Evolutionary conservation across 1,140 invertebrate species (phyloP).

Genomic region (Paraescarpia echinospica): DNA sequence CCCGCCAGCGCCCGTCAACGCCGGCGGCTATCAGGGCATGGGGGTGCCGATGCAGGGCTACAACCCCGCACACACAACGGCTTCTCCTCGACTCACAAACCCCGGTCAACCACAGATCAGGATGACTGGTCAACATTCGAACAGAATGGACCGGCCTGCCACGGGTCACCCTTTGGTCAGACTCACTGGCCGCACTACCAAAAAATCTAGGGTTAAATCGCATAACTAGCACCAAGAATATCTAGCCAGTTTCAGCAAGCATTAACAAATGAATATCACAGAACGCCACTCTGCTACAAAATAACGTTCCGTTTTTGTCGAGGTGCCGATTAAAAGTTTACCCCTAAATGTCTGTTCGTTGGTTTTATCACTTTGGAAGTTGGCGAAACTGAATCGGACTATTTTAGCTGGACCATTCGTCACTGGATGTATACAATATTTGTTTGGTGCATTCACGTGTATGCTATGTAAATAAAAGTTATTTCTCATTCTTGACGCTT

Average conservation of each 20-base stretch:
- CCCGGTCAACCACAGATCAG: not conserved
- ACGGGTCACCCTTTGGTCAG: not conserved
- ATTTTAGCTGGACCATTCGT: not conserved
- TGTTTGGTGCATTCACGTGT: not conserved
- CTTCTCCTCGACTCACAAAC: not conserved
- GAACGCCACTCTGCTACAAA: not conserved
- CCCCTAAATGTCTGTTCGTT: not conserved
- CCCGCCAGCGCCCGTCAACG: constrained; percentile 14
- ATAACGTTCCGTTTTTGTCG: not conserved
- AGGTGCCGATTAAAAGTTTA: not conserved
- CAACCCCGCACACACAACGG: not conserved
- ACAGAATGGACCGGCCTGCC: not conserved
- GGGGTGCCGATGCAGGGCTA: not conserved
- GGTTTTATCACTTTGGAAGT: not conserved
- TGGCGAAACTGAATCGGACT: not conserved
- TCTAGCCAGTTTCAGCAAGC: not conserved
- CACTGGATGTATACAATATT: not conserved
- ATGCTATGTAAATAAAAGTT: not conserved
- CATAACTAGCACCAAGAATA: not conserved
- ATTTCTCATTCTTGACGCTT: not conserved
- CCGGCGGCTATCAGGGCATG: not conserved
- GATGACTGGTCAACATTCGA: not conserved
- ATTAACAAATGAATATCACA: not conserved
- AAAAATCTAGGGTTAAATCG: too few relatives aligned
- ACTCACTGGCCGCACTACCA: not conserved